Evolutionary conservation across 2,797 vertebrate species (phyloP), one percentile per base, ranked within the genome.

Genomic region (Saxicola maurus): DNA sequence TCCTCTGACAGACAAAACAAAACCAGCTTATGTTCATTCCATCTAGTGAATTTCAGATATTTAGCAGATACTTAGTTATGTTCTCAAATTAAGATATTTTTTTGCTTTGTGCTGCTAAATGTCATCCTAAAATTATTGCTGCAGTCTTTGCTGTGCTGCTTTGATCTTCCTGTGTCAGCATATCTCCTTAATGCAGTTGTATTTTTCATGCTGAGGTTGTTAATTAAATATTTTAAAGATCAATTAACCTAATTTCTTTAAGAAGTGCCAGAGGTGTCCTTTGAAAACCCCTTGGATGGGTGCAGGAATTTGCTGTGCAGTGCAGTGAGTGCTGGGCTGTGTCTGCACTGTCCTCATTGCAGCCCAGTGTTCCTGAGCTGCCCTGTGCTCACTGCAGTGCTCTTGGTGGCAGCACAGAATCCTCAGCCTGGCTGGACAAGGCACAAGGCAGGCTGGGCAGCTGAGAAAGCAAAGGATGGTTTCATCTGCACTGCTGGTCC

Each of bases 171-270:
- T 21, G 3, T 72, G 65, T 87, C 82, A 85, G 76, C 46, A 4
- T 40, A 40, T 68, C 62, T 87, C 61, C 53, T 57, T 53, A 31
- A 38, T 25, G 56, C 74, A 17, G 62, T 59, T 17, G 9, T 66
- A 3, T 86, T 79, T 75, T 84, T 69, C 67, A 48, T 57, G 28
- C 57, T 64, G 59, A 85, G 11, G 25, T 67, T 49, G 37, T 77
- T 71, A 95, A 73, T 74, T 61, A 73, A 61, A 53, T 57, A 75
- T 52, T 76, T 64, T 49, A 53, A 60, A 84, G 78, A 79, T 69
- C 52, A 79, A 2, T 73, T 90, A 42, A 48, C n/a, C 25, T 65
- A 13, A 48, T 73, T 43, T 84, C 19, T 77, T 38, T 31, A 40
- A 71, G 71, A 82, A 64, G 37, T 66, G 23, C 37, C 60, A 9